Conservation (phyloP, 2,797 vertebrate species). For the Enteromius unitaeniatus region DNA sequence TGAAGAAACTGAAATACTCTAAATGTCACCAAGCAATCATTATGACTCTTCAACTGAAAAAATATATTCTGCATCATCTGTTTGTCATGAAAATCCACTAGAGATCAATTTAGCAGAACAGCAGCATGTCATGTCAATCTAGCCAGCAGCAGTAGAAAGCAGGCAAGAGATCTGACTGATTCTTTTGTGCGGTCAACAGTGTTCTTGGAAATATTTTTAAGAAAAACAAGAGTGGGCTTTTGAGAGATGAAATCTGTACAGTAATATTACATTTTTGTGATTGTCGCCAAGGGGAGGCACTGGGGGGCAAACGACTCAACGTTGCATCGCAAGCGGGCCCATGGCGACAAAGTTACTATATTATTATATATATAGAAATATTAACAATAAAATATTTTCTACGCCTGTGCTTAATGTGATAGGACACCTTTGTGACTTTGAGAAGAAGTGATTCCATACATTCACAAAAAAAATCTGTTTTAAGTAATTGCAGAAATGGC, state of each 20-base stretch:
- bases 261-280: not conserved
- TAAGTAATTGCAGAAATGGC: not conserved
- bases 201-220: conserved; percentile 3
- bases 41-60: conserved; percentile 14
- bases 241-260: not conserved
- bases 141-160: not conserved
- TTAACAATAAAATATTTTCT: not conserved
- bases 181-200: not conserved
- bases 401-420: not conserved
- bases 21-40: conserved; percentile 25
- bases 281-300: not conserved
- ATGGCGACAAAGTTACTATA: no score
- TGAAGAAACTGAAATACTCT: not conserved
- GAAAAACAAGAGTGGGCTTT: not conserved
- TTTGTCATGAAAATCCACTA: not conserved
- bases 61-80: not conserved
- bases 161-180: not conserved
- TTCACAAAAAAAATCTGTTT: no score
- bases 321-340: no score
- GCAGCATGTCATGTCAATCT: not conserved
- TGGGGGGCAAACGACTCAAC: no score
- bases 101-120: not conserved
- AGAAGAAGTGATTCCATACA: not conserved
- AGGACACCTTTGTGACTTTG: not conserved
- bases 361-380: no score